Percentiles rank a stretch among this genome's conserved stretches.
phyloP scores from a whole-genome alignment of 2,113 vertebrate genomes.

The Butorides virescens region DNA sequence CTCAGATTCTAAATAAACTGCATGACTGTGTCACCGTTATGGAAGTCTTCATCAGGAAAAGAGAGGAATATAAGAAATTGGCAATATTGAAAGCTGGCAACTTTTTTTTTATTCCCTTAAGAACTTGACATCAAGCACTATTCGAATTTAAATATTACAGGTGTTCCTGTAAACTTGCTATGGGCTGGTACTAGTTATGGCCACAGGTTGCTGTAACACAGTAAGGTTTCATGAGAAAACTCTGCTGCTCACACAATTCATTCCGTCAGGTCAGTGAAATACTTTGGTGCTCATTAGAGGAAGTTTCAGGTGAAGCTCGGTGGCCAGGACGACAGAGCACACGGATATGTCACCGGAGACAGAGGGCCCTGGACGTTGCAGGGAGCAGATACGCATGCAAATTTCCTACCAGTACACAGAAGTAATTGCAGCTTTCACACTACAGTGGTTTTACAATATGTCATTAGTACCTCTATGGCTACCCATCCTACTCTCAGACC shows the following conservation, averaged over 20 bases:
- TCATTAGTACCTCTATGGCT: not conserved
- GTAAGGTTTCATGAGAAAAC: not conserved
- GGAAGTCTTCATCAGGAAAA: not conserved
- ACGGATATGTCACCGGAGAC: not conserved
- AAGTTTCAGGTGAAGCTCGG: not conserved
- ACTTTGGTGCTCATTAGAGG: not conserved
- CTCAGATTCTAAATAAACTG: not conserved
- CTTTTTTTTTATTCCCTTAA: not conserved
- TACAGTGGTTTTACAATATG: not conserved
- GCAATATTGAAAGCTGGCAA: not conserved
- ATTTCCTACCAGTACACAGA: accelerated
- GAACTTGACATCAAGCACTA: not conserved
- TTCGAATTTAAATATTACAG: not conserved
- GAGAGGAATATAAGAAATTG: not conserved
- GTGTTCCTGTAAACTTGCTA: not conserved
- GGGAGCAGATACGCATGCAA: not conserved
- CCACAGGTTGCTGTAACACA: not conserved
- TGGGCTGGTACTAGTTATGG: not conserved
- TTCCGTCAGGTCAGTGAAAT: not conserved
- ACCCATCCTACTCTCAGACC: not conserved
- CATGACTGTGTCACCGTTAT: not conserved
- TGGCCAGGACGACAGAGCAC: not conserved
- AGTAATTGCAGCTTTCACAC: not conserved
- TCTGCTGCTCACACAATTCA: not conserved
- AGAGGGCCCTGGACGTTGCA: not conserved